phyloP scores from a whole-genome alignment of 1,140 invertebrate genomes.

The Leptoteleia sp. region DNA sequence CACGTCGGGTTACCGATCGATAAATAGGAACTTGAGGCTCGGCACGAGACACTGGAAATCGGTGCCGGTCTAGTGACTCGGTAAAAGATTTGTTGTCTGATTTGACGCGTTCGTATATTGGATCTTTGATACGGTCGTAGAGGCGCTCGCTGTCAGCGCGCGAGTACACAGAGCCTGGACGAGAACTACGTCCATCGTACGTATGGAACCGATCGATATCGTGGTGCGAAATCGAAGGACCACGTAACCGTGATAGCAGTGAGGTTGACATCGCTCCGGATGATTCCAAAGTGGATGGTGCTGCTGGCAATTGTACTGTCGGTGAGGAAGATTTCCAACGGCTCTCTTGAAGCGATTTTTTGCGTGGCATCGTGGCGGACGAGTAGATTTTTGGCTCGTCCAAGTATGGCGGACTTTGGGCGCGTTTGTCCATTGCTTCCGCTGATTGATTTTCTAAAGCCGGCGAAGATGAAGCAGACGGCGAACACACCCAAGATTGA shows the following conservation, averaged over 20 bases:
- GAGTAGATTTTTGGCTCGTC: slow-evolving; percentile 42
- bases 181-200: slow-evolving; percentile 72
- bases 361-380: slow-evolving; percentile 34
- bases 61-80: slow-evolving; percentile 74
- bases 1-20: slow-evolving; percentile 74
- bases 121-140: slow-evolving; percentile 78
- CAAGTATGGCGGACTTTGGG: slow-evolving; percentile 20
- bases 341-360: slow-evolving; percentile 29
- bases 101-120: slow-evolving; percentile 76
- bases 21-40: slow-evolving; percentile 82
- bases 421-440: slow-evolving; percentile 15
- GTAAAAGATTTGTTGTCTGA: slow-evolving; percentile 68
- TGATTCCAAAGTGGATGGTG: not conserved
- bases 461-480: slow-evolving; percentile 50
- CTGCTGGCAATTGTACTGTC: slow-evolving; percentile 1
- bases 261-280: slow-evolving; percentile 30
- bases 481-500: slow-evolving; percentile 74
- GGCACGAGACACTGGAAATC: slow-evolving; percentile 77
- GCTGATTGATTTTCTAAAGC: slow-evolving; percentile 61
- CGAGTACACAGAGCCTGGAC: slow-evolving; percentile 73
- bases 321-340: slow-evolving; percentile 54
- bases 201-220: slow-evolving; percentile 58
- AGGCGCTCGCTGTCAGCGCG: slow-evolving; percentile 76
- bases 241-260: slow-evolving; percentile 30
- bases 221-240: slow-evolving; percentile 34